These are phyloP conservation scores for Chrysaora quinquecirrha DNA, from an alignment of 30 jellyfish, hydroid and myxozoan species.

Conservation along the genomic window DNA sequence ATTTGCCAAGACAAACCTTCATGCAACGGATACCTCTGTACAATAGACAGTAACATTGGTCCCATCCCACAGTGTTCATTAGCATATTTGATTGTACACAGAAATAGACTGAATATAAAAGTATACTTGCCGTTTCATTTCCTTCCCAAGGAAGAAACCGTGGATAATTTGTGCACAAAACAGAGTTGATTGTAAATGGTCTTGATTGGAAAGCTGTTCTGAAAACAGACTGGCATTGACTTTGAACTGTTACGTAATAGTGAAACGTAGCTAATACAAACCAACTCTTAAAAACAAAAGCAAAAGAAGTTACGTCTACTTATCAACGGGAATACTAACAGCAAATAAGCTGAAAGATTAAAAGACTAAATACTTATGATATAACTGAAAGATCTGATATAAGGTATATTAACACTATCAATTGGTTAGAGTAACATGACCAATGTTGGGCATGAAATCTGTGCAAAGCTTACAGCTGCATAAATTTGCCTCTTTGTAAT, in stretches of 20 bases:
- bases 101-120: constrained; percentile 2
- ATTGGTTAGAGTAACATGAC: no score
- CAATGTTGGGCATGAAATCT: no score
- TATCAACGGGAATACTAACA: constrained; percentile 59
- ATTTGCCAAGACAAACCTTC: no score
- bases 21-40: no score
- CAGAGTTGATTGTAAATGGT: constrained; percentile 65
- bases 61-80: no score
- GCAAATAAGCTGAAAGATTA: constrained; percentile 8
- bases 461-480: no score
- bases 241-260: constrained; percentile 54
- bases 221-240: constrained; percentile 66
- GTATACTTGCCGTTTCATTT: constrained; percentile 39
- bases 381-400: neutral
- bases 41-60: no score
- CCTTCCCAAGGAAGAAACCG: constrained; percentile 39
- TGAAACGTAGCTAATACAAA: no score
- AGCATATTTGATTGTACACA: no score
- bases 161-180: constrained; percentile 60
- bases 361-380: neutral
- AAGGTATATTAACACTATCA: no score
- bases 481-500: no score
- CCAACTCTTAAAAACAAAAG: constrained; percentile 77
- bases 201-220: constrained; percentile 28
- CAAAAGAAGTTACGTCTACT: constrained; percentile 37